phyloP scores from a whole-genome alignment of 30 jellyfish, hydroid and myxozoan genomes.

The Turritopsis rubra region DNA sequence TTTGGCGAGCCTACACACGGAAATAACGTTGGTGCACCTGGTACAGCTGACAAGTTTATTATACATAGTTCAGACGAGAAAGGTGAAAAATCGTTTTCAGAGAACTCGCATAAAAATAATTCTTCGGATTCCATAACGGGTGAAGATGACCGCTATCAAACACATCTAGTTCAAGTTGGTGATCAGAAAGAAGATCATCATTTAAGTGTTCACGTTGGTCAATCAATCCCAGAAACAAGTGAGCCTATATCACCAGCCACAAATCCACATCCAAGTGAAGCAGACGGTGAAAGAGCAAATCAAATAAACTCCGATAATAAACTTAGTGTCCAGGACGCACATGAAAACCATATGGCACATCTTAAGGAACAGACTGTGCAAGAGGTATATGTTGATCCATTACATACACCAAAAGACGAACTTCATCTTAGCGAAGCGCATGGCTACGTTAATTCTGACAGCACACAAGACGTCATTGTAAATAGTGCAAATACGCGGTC shows the following conservation, averaged over 20 bases:
- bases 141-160: constrained; percentile 60
- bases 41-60: not conserved
- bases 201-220: not conserved
- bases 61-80: constrained; percentile 17
- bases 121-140: constrained; percentile 33
- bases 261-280: constrained; percentile 8
- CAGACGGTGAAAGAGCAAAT: not conserved
- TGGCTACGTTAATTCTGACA: not conserved
- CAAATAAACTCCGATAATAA: not conserved
- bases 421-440: not conserved
- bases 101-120: not conserved
- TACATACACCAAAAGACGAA: not conserved
- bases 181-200: constrained; percentile 26
- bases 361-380: not conserved
- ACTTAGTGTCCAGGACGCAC: not conserved
- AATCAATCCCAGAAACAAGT: constrained; percentile 16
- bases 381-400: not conserved
- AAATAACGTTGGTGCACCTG: not conserved
- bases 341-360: not conserved
- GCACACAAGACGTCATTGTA: constrained; percentile 5
- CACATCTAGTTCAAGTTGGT: constrained; percentile 58
- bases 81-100: constrained; percentile 14
- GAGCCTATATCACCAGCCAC: not conserved
- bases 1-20: constrained; percentile 11
- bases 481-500: constrained; percentile 5